Percentiles rank a stretch among this genome's conserved stretches.
phyloP scores from a whole-genome alignment of 2,113 vertebrate genomes.

The Rutilus rutilus region DNA sequence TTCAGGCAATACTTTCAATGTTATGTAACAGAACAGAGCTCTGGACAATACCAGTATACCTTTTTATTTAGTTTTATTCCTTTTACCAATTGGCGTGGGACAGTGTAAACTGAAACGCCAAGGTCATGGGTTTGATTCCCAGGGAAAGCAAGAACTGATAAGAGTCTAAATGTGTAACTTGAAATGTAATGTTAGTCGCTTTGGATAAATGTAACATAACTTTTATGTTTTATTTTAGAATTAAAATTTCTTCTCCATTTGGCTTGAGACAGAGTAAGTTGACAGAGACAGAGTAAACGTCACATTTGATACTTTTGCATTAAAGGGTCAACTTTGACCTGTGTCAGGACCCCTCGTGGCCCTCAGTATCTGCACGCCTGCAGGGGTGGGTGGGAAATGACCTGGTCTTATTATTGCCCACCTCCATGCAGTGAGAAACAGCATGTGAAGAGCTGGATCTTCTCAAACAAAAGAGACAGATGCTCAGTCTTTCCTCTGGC shows the following conservation, averaged over 20 bases:
- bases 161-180: too few relatives aligned
- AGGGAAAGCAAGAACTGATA: too few relatives aligned
- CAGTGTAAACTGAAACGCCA: background rate
- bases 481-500: background rate
- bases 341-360: background rate
- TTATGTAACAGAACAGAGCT: background rate
- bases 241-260: background rate
- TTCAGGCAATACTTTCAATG: background rate
- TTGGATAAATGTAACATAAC: background rate
- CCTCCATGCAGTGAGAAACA: slow-evolving; percentile 34
- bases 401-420: slow-evolving; percentile 36
- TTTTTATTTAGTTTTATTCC: background rate
- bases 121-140: too few relatives aligned
- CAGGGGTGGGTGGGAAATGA: slow-evolving; percentile 39
- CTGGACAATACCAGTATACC: background rate
- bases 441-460: slow-evolving; percentile 26
- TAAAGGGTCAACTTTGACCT: background rate
- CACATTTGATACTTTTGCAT: background rate
- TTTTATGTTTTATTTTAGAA: background rate
- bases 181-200: too few relatives aligned
- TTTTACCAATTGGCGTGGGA: background rate
- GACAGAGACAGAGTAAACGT: background rate
- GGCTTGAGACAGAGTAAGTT: too few relatives aligned
- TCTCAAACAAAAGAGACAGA: slow-evolving; percentile 39
- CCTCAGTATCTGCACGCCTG: slow-evolving; percentile 41